These are phyloP conservation scores for Synanthedon vespiformis DNA, from an alignment of 2,888 invertebrate species.

Conservation along the genomic window DNA sequence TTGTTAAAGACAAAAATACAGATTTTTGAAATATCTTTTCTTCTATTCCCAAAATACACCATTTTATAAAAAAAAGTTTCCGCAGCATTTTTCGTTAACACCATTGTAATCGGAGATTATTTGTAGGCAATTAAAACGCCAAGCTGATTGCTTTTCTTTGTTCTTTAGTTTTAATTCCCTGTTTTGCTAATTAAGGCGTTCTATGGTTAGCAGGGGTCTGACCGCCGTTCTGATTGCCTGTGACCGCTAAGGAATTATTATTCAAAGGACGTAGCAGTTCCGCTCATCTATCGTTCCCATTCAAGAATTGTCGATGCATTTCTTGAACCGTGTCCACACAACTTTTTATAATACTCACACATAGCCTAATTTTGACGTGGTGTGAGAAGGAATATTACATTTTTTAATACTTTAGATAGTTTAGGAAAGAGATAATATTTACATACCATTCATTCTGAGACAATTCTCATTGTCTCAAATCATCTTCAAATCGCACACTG, in stretches of 20 bases:
- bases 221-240: slow-evolving; percentile 44
- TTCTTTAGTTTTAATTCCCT: slow-evolving; percentile 12
- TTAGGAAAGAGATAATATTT: no score
- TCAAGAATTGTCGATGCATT: slow-evolving; percentile 29
- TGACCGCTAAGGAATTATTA: slow-evolving; percentile 37
- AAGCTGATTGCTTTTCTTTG: slow-evolving; percentile 15
- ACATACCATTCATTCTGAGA: no score
- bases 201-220: slow-evolving; percentile 33
- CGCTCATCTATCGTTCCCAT: slow-evolving; percentile 41
- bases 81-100: slow-evolving; percentile 22
- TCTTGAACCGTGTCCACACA: not conserved
- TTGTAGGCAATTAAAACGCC: slow-evolving; percentile 25
- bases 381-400: no score
- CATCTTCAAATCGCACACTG: no score
- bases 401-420: no score
- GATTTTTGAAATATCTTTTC: no score
- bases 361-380: no score
- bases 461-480: no score
- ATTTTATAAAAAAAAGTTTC: slow-evolving; percentile 13
- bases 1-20: no score
- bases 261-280: slow-evolving; percentile 33
- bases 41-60: no score
- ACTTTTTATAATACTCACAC: not conserved
- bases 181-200: slow-evolving; percentile 40
- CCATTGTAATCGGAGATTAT: slow-evolving; percentile 4